Evolutionary conservation across 1,140 invertebrate genomes (phyloP).

Genomic region (Formica selysi): DNA sequence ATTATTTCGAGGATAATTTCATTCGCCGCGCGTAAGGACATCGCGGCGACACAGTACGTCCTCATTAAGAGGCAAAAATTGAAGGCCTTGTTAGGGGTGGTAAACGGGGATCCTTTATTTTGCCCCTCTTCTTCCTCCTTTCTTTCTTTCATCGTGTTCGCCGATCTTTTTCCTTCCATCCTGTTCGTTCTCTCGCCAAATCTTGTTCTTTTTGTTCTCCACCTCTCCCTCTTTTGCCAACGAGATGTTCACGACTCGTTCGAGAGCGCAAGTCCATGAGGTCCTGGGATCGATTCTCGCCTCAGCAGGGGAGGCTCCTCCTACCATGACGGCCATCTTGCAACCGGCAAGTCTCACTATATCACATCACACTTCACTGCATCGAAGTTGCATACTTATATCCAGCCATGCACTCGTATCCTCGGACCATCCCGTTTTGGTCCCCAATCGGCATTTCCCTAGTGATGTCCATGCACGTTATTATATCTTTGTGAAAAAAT

Average conservation of each 20-base stretch:
- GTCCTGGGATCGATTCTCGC: constrained; percentile 86
- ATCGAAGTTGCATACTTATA: constrained; percentile 79
- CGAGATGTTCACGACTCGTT: constrained; percentile 74
- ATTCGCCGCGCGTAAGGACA: constrained; percentile 76
- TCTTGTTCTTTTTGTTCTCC: constrained; percentile 58
- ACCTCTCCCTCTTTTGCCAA: constrained; percentile 67
- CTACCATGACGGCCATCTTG: constrained; percentile 86
- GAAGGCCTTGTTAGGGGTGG: constrained; percentile 78
- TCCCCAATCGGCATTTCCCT: constrained; percentile 22
- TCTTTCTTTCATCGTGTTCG: constrained; percentile 65
- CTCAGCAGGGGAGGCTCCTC: constrained; percentile 85
- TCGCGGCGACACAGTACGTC: constrained; percentile 73
- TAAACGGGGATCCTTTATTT: constrained; percentile 76
- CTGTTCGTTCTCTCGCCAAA: constrained; percentile 59
- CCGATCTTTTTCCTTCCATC: constrained; percentile 59
- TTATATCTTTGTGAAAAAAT: constrained; percentile 3
- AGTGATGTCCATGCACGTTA: background rate
- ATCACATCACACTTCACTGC: constrained; percentile 85
- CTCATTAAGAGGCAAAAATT: constrained; percentile 81
- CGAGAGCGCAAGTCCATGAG: constrained; percentile 83
- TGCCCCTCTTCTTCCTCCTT: constrained; percentile 50
- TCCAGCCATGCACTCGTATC: constrained; percentile 70
- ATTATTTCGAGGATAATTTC: constrained; percentile 80
- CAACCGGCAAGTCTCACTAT: constrained; percentile 83
- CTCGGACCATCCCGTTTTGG: constrained; percentile 48